Base-by-base conservation (phyloP, 2,113 vertebrate genomes). In the Onychostruthus taczanowskii region DNA sequence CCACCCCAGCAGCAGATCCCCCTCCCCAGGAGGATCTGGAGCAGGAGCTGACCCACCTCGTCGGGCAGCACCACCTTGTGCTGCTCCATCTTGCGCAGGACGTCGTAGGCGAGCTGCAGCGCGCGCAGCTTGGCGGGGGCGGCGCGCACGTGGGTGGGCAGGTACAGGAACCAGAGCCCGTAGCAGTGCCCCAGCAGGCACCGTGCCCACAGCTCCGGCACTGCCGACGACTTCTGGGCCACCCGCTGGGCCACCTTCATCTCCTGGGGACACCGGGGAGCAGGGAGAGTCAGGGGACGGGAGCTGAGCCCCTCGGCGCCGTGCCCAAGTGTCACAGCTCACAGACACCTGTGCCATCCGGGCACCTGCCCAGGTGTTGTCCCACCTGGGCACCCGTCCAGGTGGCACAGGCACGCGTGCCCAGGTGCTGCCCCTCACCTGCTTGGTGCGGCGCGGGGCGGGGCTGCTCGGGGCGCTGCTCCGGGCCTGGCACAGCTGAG, bases 151-250 rank as follows among this genome's bases (percentile, higher is more conserved):
- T 98, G 99, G 6, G 99, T 99, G 76, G 99, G 99, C 93, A 99
- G 97, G 87, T 98, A 99, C 83, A 99, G 98, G 98, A 99, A 99
- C 99, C 99, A 99, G 28, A 99, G 98, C 1, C 99, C 99, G 1
- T 99, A 99, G 75, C 99, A 99, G 97, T 99, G 99, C 0, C 99
- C 99, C 94, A 99, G 98, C 67, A 99, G 97, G 62, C 98, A 99
- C 75, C 98, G 98, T 5, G 99, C 99, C 99, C 99, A 99, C 98
- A 99, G 98, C 92, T 99, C 99, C 0, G 99, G 98, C 56, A 99
- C 97, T 0, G 98, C 80, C 0, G 98, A 98, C 27, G 99, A 99
- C 82, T 99, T 99, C 97, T 99, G 99, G 0, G 99, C 99, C 56
- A 98, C 97, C 8, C 98, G 98, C 96, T 99, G 99, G 0, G 99